Conservation (phyloP, 2,797 vertebrate genomes). For the Falco peregrinus region DNA sequence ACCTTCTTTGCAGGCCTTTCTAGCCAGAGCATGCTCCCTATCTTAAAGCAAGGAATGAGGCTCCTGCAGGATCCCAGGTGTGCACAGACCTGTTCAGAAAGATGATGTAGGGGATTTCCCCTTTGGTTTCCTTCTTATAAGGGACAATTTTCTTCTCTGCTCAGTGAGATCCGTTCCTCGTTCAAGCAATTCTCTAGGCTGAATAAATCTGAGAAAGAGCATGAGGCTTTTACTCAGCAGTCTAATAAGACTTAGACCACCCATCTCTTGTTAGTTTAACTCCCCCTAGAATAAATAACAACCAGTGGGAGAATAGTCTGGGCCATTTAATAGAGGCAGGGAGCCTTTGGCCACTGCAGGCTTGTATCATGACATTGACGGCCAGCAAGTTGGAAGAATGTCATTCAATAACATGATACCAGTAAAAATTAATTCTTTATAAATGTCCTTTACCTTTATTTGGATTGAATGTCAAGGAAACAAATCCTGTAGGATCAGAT, state of each 20-base stretch:
- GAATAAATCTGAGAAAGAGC: neutral
- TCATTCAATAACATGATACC: neutral
- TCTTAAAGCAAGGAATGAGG: neutral
- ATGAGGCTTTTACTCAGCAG: neutral
- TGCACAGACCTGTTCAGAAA: neutral
- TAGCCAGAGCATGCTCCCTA: neutral
- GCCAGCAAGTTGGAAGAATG: neutral
- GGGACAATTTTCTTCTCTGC: neutral
- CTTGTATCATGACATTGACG: neutral
- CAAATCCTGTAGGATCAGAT: neutral
- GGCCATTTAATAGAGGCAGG: neutral
- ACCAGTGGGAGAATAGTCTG: neutral
- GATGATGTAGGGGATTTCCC: neutral
- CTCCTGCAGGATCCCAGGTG: neutral
- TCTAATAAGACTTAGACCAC: neutral
- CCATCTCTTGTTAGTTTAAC: constrained; percentile 24
- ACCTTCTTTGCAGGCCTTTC: neutral
- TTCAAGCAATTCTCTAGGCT: neutral
- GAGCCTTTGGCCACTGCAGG: neutral
- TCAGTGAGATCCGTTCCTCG: neutral
- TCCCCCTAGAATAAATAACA: neutral
- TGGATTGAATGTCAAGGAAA: neutral
- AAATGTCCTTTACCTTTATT: neutral
- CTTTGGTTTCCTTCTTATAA: neutral
- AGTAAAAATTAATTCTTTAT: neutral